Evolutionary conservation across 2,888 invertebrate species (phyloP), one percentile per base, ranked within the genome.

Genomic region (Euzophera pinguis): DNA sequence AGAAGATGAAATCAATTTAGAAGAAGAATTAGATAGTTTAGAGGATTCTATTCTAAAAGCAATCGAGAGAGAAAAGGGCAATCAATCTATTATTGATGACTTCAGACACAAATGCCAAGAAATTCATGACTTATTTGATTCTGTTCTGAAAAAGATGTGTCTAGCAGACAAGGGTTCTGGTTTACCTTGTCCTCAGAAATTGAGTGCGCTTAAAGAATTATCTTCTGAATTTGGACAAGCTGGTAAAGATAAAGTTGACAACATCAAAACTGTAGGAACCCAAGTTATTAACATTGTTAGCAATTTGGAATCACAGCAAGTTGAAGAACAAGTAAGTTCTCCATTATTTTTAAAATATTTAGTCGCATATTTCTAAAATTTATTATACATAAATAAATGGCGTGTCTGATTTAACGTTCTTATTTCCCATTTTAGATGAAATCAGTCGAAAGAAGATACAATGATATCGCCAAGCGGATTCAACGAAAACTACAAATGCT

Each of bases 261-360:
- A 93, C 56, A 92, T 96, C 0, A 95, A 95, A 73, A 77, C 90
- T 42, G 91, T 95, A 47, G 94, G 94, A 1, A 90, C 92, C 0
- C 92, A 94, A 74, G 95, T 96, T 6, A 93, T 93, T 54, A 94
- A 95, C 58, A 93, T 95, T 22, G 95, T 97, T 9, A 96, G 95
- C 76, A 97, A 97, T 77, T 87, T 97, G 60, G 97, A 97, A 73
- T 95, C 95, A 0, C 97, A 97, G 73, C 97, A 97, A 86, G 94
- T 97, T 1, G 97, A 97, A 74, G 97, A 97, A 76, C 96, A 96
- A 81, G 92, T 92, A 74, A 74, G 78, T 75, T 54, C 53, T 22
- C 5, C 3, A 3, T 22, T 22, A 22, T 22, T 22, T 22, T 22
- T 22, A 22, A 2, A 22, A 22, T 22, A 22, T 22, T 22, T 22